phyloP scores from a whole-genome alignment of 2,113 vertebrate genomes.

The Panurus biarmicus region DNA sequence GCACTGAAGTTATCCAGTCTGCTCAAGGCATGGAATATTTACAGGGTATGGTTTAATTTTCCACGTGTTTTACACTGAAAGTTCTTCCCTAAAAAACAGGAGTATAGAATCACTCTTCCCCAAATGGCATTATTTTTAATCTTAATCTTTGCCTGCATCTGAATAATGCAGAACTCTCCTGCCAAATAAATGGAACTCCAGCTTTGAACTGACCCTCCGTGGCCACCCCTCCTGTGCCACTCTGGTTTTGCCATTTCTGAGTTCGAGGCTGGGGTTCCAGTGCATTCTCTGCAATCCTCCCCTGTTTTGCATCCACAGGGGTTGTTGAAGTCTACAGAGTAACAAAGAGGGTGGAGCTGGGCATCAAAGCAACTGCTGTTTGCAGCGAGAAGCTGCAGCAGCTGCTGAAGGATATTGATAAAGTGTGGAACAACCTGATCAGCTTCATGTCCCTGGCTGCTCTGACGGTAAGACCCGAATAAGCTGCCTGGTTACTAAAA shows the following conservation, averaged over 20 bases:
- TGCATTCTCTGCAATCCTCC: neutral
- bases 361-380: conserved; percentile 94
- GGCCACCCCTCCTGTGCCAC: neutral
- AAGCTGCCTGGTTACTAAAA: neutral
- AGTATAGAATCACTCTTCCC: neutral
- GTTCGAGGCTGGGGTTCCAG: neutral
- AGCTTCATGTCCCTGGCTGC: conserved; percentile 97
- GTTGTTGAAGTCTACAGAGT: conserved; percentile 97
- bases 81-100: neutral
- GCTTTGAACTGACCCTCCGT: accelerated
- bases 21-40: conserved; percentile 98
- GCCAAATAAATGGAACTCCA: neutral
- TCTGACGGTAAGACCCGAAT: conserved; percentile 77
- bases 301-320: conserved; percentile 60
- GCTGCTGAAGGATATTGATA: conserved; percentile 91
- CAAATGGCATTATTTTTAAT: neutral
- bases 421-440: conserved; percentile 95
- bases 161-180: neutral
- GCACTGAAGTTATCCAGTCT: conserved; percentile 98
- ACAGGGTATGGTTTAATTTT: conserved; percentile 77
- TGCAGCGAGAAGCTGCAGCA: conserved; percentile 95
- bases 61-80: neutral
- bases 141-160: neutral
- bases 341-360: conserved; percentile 90
- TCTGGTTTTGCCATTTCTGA: neutral